Conservation (phyloP, 2,797 vertebrate genomes). For the Pseudochirops corinnae region DNA sequence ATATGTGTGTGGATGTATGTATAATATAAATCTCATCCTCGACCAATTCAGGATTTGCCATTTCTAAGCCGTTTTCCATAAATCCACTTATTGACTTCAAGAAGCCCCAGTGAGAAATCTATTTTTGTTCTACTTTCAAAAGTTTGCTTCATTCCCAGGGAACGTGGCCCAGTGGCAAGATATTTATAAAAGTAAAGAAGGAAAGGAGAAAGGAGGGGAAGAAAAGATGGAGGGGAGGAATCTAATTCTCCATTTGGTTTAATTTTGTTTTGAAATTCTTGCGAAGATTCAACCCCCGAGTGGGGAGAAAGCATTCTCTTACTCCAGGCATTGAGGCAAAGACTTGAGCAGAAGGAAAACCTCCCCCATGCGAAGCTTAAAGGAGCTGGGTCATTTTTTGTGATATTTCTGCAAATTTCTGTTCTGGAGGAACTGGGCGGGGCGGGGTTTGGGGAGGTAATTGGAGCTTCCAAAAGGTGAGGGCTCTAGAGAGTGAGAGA, state of each 20-base stretch:
- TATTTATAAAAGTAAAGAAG: conserved; percentile 62
- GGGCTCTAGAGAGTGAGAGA: not conserved
- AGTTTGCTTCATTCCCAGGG: conserved; percentile 74
- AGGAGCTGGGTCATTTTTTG: not conserved
- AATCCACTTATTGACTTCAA: conserved; percentile 61
- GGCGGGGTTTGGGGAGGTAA: not conserved
- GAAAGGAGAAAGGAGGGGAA: not conserved
- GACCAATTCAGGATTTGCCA: conserved; percentile 52
- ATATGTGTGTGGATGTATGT: not conserved
- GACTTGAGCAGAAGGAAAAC: conserved; percentile 46
- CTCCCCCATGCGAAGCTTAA: conserved; percentile 6
- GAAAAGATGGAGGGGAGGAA: conserved; percentile 53
- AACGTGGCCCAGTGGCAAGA: conserved; percentile 72
- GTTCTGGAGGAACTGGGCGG: conserved; percentile 52
- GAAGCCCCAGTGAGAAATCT: conserved; percentile 73
- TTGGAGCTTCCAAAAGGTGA: conserved; percentile 12
- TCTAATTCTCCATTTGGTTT: conserved; percentile 74
- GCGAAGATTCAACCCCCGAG: conserved; percentile 66
- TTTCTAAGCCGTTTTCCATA: conserved; percentile 71
- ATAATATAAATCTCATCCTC: conserved; percentile 34
- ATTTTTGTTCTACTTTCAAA: conserved; percentile 77
- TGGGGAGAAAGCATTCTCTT: conserved; percentile 48
- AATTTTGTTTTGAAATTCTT: conserved; percentile 73
- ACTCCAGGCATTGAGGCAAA: conserved; percentile 35
- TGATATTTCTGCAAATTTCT: conserved; percentile 21